These are phyloP conservation scores for Frankliniella intonsa DNA, from an alignment of 2,888 invertebrate species.

Conservation along the genomic window DNA sequence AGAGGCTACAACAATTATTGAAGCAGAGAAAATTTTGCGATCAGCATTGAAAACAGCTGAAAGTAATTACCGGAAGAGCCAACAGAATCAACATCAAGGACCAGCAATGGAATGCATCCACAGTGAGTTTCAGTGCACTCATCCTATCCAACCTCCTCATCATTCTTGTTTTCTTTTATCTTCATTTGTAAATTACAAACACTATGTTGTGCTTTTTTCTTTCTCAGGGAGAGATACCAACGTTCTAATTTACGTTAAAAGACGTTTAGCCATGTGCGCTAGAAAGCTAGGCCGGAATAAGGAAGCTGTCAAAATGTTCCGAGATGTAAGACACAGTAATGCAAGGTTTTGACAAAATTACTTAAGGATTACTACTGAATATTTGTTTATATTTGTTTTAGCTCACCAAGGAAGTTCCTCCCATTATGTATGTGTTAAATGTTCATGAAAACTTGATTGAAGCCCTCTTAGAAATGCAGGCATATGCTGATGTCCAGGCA, in stretches of 20 bases:
- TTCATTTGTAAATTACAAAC: background rate
- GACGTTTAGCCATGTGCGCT: slow-evolving; percentile 95
- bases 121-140: slow-evolving; percentile 43
- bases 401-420: slow-evolving; percentile 92
- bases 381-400: slow-evolving; percentile 43
- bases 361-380: background rate
- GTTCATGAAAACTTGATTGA: slow-evolving; percentile 96
- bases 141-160: no score
- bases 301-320: slow-evolving; percentile 94
- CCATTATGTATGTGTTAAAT: slow-evolving; percentile 87
- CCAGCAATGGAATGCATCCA: slow-evolving; percentile 69
- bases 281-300: slow-evolving; percentile 88
- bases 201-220: slow-evolving; percentile 24
- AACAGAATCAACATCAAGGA: slow-evolving; percentile 72
- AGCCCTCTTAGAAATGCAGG: slow-evolving; percentile 89
- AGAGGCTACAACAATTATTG: slow-evolving; percentile 86
- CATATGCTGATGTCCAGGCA: slow-evolving; percentile 93
- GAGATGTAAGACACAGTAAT: slow-evolving; percentile 59
- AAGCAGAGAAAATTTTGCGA: slow-evolving; percentile 77
- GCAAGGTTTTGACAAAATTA: background rate
- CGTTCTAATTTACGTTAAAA: slow-evolving; percentile 88
- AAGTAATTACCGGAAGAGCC: slow-evolving; percentile 72
- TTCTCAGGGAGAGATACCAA: slow-evolving; percentile 76
- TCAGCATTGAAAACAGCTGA: slow-evolving; percentile 82
- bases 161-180: background rate